Base-by-base conservation (phyloP, 2,797 vertebrate species). In the Tokudaia tokunoshimensis region DNA sequence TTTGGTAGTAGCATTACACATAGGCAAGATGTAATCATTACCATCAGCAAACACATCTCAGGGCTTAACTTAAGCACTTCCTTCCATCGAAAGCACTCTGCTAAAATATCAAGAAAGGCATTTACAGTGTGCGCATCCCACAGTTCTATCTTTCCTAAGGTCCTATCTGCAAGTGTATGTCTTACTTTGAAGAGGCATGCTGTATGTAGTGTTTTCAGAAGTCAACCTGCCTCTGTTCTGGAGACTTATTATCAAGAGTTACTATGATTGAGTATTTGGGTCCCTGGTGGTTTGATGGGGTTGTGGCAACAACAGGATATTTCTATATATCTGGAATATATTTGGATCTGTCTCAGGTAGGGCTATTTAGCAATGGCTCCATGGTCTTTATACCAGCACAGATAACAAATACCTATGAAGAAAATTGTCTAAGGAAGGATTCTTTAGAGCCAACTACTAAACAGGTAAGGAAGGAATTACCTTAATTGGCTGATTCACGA, bases 31-130 rank as follows among this genome's bases (percentile, higher is more conserved):
- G 34, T 7, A 89, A 93, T 94, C 76, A 85, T 88, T 91, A 90
- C 41, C 70, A 94, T 88, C 91, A 82, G 78, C 88, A 55, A 31
- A 70, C 92, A 34, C 44, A 91, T 0, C 11, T 3, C 41, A 61
- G 89, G 93, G 80, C 94, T 98, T 97, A 96, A 90, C 90, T 94
- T 95, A 95, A 97, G 95, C 63, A 92, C 94, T 95, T 81, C 90
- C 86, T 94, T 84, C 86, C 94, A 90, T 96, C 96, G 85, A 96
- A 89, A 92, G 92, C 76, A 59, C 85, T n/a, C 37, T 12, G 55
- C 29, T 74, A 57, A 95, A 95, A 94, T 94, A 87, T 57, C 83
- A 26, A 91, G 37, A 85, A 95, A 97, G 85, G n/a, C 90, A 84
- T 89, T 93, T 80, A 75, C 82, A 83, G 37, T 86, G 41, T 89